Base-by-base conservation (phyloP, 2,113 vertebrate genomes). In the Pedionomus torquatus region DNA sequence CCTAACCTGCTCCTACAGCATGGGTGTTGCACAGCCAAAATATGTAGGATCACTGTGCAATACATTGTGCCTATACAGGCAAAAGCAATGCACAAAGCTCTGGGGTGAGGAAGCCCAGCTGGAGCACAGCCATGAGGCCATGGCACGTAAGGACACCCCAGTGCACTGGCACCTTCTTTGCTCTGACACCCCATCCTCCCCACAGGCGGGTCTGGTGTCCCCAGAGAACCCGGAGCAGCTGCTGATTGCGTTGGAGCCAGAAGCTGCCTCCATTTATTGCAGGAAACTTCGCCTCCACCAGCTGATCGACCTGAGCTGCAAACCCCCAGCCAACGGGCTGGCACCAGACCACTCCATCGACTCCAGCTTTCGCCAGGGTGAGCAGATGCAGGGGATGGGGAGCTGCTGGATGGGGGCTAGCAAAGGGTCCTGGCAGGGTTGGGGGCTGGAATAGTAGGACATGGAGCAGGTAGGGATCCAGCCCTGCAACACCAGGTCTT, bases 191-290 rank as follows among this genome's bases (percentile, higher is more conserved):
- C 39, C 21, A 2, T 60, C 28, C 43, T 23, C 24, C 51, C 60
- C n/a, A 0, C 94, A 99, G 99, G 99, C 99, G 1, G 99, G 99
- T n/a, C 95, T 99, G 78, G 98, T 99, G 80, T 98, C 99, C 31
- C 96, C 98, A 2, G 99, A 99, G 74, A 95, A 96, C 68, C 99
- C 99, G 0, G 99, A 99, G 93, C 99, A 99, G 97, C 98, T 99
- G 15, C 98, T 99, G 84, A 99, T 99, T 1, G 99, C 99, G 3
- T 98, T 99, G 74, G 99, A 99, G 93, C 99, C 99, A 0, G 99
- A 99, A 95, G 99, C 99, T 0, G 99, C 99, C 9, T 99, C 99
- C 55, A 99, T 99, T 35, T 99, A 99, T 95, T 99, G 99, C 95
- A 97, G 99, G 0, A 99, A 99, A 83, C 99, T 99, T 58, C 99